A percentile compares a stretch with the other conserved stretches of the same genome.
These are phyloP conservation scores for Rhinella marina DNA, from an alignment of 2,797 vertebrate species.

Conservation along the genomic window DNA sequence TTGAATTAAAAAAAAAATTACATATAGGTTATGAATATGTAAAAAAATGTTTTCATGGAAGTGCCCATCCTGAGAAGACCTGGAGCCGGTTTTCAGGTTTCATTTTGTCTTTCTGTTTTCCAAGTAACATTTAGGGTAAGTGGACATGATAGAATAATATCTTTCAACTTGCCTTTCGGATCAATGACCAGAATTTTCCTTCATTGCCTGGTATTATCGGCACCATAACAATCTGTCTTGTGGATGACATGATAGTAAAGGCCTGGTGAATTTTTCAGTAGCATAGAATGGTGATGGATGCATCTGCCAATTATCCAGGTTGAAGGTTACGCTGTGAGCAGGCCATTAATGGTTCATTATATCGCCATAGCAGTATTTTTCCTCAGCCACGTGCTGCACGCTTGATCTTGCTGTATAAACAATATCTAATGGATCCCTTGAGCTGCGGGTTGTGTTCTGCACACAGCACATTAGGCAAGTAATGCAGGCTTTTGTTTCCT, in stretches of 20 bases:
- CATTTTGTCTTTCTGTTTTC: no score
- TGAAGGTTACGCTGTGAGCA: constrained; percentile 16
- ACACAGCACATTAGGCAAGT: constrained; percentile 56
- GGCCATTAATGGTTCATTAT: constrained; percentile 44
- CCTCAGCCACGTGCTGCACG: constrained; percentile 15
- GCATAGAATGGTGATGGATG: constrained; percentile 10
- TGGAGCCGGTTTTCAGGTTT: no score
- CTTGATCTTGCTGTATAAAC: constrained; percentile 57
- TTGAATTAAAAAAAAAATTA: no score
- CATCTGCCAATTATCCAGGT: background rate
- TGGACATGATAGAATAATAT: background rate
- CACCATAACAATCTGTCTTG: background rate
- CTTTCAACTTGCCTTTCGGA: background rate
- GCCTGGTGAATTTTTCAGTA: constrained; percentile 1
- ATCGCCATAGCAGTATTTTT: constrained; percentile 30
- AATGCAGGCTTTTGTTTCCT: constrained; percentile 59
- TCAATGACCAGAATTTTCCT: background rate
- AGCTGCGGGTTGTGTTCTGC: constrained; percentile 44
- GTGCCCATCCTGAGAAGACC: no score
- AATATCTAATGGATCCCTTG: constrained; percentile 60
- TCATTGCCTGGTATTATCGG: background rate
- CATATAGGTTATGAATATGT: no score
- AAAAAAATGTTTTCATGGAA: no score
- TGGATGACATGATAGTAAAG: background rate
- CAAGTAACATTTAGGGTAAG: no score